A percentile compares a stretch with the other conserved stretches of the same genome.
Conservation (phyloP, 2,113 vertebrate species). For the Caracal caracal region DNA sequence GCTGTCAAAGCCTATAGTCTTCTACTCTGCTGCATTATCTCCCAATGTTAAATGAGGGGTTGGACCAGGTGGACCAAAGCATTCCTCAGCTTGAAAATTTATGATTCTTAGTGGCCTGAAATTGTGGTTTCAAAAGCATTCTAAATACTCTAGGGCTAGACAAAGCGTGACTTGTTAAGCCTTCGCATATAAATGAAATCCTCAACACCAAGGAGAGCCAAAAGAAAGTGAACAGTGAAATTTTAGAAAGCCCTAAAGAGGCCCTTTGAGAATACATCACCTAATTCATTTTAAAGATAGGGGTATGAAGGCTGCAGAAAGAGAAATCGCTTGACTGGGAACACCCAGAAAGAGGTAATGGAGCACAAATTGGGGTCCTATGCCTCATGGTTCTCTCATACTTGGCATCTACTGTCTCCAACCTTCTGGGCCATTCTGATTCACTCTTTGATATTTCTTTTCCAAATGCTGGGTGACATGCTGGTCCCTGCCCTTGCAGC, state of each 20-base stretch:
- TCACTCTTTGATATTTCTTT: not conserved
- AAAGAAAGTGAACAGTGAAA: not conserved
- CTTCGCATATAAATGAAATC: constrained; percentile 38
- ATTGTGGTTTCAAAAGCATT: constrained; percentile 34
- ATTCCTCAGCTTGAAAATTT: constrained; percentile 45
- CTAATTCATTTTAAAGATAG: not conserved
- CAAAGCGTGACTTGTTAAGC: not conserved
- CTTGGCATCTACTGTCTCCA: not conserved
- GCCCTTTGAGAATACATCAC: not conserved
- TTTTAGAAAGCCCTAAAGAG: constrained; percentile 22
- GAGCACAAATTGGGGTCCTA: not conserved
- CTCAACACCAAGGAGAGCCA: constrained; percentile 11
- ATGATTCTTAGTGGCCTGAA: not conserved
- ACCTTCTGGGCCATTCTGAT: constrained; percentile 5
- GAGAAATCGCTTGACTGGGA: not conserved
- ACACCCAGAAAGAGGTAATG: not conserved
- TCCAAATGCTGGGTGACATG: not conserved
- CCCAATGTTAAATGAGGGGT: not conserved
- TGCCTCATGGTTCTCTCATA: not conserved
- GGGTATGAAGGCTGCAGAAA: not conserved
- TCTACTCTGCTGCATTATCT: not conserved
- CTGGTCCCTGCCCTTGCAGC: not conserved
- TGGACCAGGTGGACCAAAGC: not conserved
- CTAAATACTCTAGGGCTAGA: constrained; percentile 42
- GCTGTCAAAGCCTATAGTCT: not conserved